Evolutionary conservation across 2,113 vertebrate species (phyloP).

Genomic region (Gobiocypris rarus): DNA sequence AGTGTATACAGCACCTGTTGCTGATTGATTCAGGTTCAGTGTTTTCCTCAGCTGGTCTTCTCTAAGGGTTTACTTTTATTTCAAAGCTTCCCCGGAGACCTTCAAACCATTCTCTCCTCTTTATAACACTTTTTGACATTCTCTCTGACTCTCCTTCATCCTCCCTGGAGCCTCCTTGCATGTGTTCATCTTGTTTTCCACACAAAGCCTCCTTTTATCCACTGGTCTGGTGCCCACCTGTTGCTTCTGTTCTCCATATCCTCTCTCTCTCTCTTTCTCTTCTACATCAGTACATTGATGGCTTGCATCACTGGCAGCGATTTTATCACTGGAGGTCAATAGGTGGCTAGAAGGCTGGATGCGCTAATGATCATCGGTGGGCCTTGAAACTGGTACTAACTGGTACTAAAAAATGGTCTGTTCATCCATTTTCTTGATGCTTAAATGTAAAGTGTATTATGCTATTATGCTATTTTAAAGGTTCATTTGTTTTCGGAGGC

Average conservation of each 20-base stretch:
- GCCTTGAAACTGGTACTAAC: neutral
- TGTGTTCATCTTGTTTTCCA: constrained; percentile 65
- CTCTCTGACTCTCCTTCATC: neutral
- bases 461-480: too few species aligned
- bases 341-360: neutral
- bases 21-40: neutral
- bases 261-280: constrained; percentile 32
- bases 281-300: neutral
- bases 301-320: neutral
- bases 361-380: neutral
- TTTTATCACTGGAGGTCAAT: neutral
- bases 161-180: constrained; percentile 43
- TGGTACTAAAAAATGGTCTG: too few species aligned
- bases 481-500: too few species aligned
- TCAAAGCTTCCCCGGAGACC: constrained; percentile 1
- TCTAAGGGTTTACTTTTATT: constrained; percentile 5
- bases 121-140: constrained; percentile 40
- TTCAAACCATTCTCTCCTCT: constrained; percentile 38
- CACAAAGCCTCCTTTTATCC: constrained; percentile 69
- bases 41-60: constrained; percentile 29
- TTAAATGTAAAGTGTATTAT: neutral
- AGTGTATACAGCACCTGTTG: neutral
- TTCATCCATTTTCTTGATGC: neutral
- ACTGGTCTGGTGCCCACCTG: constrained; percentile 70
- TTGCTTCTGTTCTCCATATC: constrained; percentile 69